These are phyloP conservation scores for Drosophila pectinifera DNA, from an alignment of 1,140 invertebrate genomes.

Conservation along the genomic window DNA sequence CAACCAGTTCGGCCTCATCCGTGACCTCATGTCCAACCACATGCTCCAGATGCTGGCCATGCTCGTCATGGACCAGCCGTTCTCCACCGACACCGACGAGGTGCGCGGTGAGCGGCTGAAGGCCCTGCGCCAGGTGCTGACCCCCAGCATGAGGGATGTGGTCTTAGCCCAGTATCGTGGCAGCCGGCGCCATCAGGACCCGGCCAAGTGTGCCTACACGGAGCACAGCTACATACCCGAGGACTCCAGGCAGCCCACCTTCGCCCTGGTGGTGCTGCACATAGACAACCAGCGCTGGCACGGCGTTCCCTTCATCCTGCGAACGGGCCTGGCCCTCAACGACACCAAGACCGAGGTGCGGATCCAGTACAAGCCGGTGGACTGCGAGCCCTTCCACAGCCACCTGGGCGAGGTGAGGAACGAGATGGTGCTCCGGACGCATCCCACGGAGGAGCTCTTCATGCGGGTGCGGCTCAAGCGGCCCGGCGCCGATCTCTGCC, in stretches of 20 bases:
- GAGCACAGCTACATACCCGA: conserved; percentile 60
- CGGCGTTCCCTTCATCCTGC: conserved; percentile 65
- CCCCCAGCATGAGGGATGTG: conserved; percentile 44
- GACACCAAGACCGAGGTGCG: conserved; percentile 65
- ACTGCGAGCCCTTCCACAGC: conserved; percentile 32
- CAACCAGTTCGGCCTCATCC: conserved; percentile 61
- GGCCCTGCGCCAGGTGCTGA: conserved; percentile 36
- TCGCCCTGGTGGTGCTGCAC: conserved; percentile 45
- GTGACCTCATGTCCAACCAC: conserved; percentile 60
- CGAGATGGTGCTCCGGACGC: conserved; percentile 54
- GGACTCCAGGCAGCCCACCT: conserved; percentile 60
- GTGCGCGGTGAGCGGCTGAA: conserved; percentile 55
- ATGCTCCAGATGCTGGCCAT: conserved; percentile 63
- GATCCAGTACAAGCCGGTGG: conserved; percentile 59
- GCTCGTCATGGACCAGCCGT: conserved; percentile 64
- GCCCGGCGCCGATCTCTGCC: conserved; percentile 37
- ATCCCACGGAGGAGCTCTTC: conserved; percentile 54
- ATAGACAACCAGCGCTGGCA: conserved; percentile 57
- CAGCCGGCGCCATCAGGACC: conserved; percentile 29
- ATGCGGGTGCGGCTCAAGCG: conserved; percentile 62
- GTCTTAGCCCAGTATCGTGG: conserved; percentile 60
- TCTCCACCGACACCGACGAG: conserved; percentile 44
- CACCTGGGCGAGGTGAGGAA: conserved; percentile 28
- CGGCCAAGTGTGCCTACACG: conserved; percentile 50
- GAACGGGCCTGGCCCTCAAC: conserved; percentile 57